Evolutionary conservation across 2,113 vertebrate genomes (phyloP).

Genomic region (Odobenus rosmarus): DNA sequence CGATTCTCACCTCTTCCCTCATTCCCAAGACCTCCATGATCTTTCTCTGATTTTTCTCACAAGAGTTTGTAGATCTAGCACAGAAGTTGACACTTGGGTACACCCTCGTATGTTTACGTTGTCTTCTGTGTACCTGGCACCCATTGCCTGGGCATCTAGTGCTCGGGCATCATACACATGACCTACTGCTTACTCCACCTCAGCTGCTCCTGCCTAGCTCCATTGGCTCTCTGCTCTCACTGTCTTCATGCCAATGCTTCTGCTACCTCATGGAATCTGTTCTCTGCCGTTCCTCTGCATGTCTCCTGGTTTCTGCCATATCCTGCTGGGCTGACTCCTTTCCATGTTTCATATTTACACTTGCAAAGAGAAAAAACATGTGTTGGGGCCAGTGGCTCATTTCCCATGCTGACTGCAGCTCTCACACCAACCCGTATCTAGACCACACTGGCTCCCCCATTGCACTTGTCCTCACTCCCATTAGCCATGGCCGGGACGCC

Average conservation of each 20-base stretch:
- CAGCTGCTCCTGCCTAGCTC: too few relatives aligned
- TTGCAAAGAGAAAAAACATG: not conserved
- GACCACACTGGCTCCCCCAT: not conserved
- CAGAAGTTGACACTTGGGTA: accelerated
- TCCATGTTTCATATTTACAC: not conserved
- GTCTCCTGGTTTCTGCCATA: not conserved
- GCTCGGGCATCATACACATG: accelerated
- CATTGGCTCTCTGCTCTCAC: not conserved
- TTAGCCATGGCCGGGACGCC: too few relatives aligned
- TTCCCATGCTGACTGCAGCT: not conserved
- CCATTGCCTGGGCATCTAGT: accelerated
- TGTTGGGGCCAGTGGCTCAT: not conserved
- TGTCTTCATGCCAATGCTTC: not conserved
- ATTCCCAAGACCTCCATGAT: not conserved
- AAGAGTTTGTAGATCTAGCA: not conserved
- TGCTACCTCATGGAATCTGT: not conserved
- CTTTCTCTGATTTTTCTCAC: not conserved
- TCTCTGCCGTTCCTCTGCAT: not conserved
- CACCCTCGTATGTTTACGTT: accelerated
- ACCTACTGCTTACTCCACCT: not conserved
- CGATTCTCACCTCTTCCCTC: not conserved
- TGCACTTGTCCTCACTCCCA: not conserved
- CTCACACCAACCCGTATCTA: not conserved
- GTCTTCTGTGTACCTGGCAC: not conserved
- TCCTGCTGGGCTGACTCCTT: not conserved